Base-by-base conservation (phyloP, 2,888 invertebrate genomes). In the Myopa testacea region DNA sequence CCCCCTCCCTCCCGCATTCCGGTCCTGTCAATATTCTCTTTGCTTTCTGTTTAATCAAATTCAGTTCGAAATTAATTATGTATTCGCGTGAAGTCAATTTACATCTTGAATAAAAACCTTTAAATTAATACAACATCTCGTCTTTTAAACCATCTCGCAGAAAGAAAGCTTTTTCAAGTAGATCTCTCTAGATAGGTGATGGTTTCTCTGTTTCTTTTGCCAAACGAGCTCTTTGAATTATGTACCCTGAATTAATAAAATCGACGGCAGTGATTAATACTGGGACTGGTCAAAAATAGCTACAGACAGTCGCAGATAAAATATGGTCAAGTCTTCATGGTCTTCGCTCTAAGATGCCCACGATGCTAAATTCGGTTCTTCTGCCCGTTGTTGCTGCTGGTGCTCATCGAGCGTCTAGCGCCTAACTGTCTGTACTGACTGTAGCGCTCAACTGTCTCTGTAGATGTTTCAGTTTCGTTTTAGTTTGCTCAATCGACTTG, bases 401-500 rank as follows among this genome's bases (percentile, higher is more conserved):
- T 34, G 71, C 34, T n/a, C 38, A 19, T 58, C 60, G n/a, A 16
- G 34, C 34, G 38, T 40, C n/a, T 38, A 71, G 71, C 71, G 71
- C 71, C 71, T 50, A n/a, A 60, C 71, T 71, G 71, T 71, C 71
- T 71, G 60, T 58, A n/a, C n/a, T 10, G 71, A 14, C n/a, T 38
- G 38, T 19, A 19, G 67, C 19, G 67, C 67, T 19, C 1, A 10
- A 40, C 50, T 1, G 40, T 52, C 50, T 38, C 50, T 38, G 14
- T 12, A 12, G n/a, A 55, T 5, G 16, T 14, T 14, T 4, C 1
- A 26, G 40, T 10, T 60, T 58, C 55, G 34, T 71, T 71, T 55
- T n/a, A 37, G 19, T 69, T 45, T 50, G n/a, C 10, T 14, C 50
- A 1, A 69, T 40, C 37, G 34, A 40, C 4, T 16, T 50, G 69